These are phyloP conservation scores for Promerops cafer DNA, from an alignment of 2,113 vertebrate species.

Conservation along the genomic window DNA sequence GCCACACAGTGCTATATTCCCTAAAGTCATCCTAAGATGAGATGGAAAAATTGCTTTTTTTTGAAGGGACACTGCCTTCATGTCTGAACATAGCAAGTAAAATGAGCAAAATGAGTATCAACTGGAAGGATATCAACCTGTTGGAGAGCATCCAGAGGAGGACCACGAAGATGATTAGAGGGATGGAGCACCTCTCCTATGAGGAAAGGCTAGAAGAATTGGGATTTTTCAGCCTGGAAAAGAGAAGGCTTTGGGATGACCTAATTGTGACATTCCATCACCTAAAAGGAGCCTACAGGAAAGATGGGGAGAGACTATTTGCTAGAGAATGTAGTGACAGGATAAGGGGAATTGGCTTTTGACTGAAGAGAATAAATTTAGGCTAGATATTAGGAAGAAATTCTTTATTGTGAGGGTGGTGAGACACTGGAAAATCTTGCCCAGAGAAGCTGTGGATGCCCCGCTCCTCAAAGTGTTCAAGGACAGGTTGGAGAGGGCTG, in stretches of 20 bases:
- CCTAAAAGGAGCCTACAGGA: background rate
- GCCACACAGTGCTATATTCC: background rate
- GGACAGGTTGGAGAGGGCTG: background rate
- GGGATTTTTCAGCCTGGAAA: background rate
- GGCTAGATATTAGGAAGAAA: background rate
- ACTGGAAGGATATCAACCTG: background rate
- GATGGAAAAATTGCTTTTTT: background rate
- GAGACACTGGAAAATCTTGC: background rate
- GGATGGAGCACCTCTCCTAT: background rate
- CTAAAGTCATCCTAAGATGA: background rate
- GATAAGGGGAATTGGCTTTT: background rate
- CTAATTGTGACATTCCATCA: background rate
- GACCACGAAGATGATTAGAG: background rate
- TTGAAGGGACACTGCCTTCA: background rate
- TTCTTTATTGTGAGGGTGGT: background rate
- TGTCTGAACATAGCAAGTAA: background rate
- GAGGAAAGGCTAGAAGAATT: background rate
- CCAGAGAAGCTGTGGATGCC: background rate
- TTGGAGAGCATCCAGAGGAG: background rate
- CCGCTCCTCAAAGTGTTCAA: background rate
- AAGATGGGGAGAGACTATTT: background rate
- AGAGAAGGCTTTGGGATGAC: background rate
- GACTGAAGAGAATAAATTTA: background rate
- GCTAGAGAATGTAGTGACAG: background rate
- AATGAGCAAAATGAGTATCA: background rate